Conservation (phyloP, 2,888 invertebrate species). For the Cartodere bifasciata region DNA sequence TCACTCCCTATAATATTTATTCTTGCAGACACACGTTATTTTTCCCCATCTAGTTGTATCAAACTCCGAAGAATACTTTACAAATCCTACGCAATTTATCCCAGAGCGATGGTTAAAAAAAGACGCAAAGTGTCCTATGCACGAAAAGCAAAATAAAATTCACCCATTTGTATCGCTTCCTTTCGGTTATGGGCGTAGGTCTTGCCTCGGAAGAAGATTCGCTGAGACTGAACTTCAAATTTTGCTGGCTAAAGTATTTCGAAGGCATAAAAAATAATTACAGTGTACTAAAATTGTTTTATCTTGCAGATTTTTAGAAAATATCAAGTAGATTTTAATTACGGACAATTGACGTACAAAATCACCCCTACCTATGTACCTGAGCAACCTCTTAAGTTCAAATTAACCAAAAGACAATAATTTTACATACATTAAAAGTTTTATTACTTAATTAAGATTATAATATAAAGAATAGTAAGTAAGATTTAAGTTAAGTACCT, state of each 20-base stretch:
- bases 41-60: constrained; percentile 69
- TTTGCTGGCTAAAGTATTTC: constrained; percentile 55
- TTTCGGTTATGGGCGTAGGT: constrained; percentile 64
- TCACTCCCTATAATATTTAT: not conserved
- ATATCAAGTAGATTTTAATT: constrained; percentile 54
- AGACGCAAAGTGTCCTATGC: constrained; percentile 21
- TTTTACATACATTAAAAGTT: no score
- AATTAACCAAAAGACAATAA: constrained; percentile 37
- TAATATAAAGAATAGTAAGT: no score
- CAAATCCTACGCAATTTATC: constrained; percentile 52
- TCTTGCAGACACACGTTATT: constrained; percentile 60
- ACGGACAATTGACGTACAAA: constrained; percentile 54
- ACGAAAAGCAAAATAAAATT: constrained; percentile 41
- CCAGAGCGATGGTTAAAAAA: constrained; percentile 68
- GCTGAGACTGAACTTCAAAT: constrained; percentile 70
- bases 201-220: constrained; percentile 68
- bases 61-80: constrained; percentile 58
- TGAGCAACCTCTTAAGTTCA: constrained; percentile 56
- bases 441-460: no score
- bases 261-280: not conserved
- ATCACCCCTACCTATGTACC: constrained; percentile 65
- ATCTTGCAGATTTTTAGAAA: constrained; percentile 54
- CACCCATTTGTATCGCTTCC: constrained; percentile 65
- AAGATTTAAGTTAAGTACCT: no score
- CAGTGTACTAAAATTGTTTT: constrained; percentile 10